Base-by-base conservation (phyloP, 2,888 invertebrate genomes). In the Lampropteryx suffumata region DNA sequence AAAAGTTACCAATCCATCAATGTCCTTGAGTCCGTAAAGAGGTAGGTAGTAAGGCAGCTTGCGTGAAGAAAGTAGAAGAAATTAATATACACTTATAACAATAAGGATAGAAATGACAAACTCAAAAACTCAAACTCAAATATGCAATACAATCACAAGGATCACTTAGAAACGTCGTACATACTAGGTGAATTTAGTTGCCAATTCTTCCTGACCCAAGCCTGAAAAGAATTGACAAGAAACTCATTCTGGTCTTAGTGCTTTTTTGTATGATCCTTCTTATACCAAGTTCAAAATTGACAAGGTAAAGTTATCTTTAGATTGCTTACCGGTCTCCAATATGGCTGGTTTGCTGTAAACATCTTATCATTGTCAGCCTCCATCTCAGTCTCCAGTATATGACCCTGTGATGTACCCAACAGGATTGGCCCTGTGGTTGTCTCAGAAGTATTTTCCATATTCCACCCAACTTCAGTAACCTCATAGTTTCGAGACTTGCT, bases 391-490 rank as follows among this genome's bases (percentile, higher is more conserved):
- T 98, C 98, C 80, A 98, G 94, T 55, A 98, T 95, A 34, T 96
- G 89, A 0, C 98, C 98, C 74, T 95, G 96, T 0, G 96, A 96
- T 0, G 98, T 98, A 4, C 98, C 98, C 34, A 98, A 76, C 30
- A 99, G 85, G 65, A 99, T 97, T 0, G 96, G 93, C 0, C 96
- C 96, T 0, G 98, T 97, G 0, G 94, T 92, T 0, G 76, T 82
- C 51, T 94, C 94, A 0, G 93, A 94, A 1, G 91, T 92, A 61
- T 95, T 94, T 49, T 92, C 92, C 62, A 92, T 92, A 79, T 96
- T 98, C 95, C 98, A 99, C 0, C 95, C 98, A 0, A 99, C 95
- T 40, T 97, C 95, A 0, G 98, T 97, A 14, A 99, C 94, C 73
- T 96, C 95, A 77, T 97, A 96, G 30, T 95, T 94, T 59, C 92